Conservation (phyloP, 1,140 invertebrate species). For the Gryon sp. region DNA sequence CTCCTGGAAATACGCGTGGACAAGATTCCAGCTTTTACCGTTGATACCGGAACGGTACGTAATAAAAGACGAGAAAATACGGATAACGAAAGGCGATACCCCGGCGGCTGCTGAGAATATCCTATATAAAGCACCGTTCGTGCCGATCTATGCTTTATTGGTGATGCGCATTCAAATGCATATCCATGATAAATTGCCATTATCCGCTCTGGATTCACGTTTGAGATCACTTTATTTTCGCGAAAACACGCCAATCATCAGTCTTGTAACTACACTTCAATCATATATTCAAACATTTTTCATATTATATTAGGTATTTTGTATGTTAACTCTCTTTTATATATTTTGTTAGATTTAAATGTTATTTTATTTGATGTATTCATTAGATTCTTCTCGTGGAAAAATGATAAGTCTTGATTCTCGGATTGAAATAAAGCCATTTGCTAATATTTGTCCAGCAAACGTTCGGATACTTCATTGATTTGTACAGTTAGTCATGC, state of each 20-base stretch:
- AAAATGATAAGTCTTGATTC: no score
- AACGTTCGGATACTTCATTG: constrained; percentile 3
- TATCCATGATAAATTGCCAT: constrained; percentile 17
- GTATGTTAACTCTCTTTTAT: no score
- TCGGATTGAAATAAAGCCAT: not conserved
- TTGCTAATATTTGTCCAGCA: not conserved
- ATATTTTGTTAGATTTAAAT: no score
- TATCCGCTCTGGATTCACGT: not conserved
- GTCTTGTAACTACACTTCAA: no score
- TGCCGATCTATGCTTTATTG: constrained; percentile 39
- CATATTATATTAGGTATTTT: no score
- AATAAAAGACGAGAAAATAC: constrained; percentile 57
- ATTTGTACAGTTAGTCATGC: constrained; percentile 8
- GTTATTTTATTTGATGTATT: no score
- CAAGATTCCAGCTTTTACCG: constrained; percentile 63
- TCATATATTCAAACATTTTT: no score
- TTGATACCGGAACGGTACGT: constrained; percentile 56
- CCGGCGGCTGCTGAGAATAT: constrained; percentile 21
- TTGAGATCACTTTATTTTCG: constrained; percentile 25
- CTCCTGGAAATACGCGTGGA: constrained; percentile 63
- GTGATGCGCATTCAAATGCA: constrained; percentile 34
- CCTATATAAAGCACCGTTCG: constrained; percentile 39
- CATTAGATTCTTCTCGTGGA: no score
- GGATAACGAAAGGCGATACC: constrained; percentile 53
- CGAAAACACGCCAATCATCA: constrained; percentile 16